Evolutionary conservation across 2,797 vertebrate species (phyloP).

Genomic region (Microchirus variegatus): DNA sequence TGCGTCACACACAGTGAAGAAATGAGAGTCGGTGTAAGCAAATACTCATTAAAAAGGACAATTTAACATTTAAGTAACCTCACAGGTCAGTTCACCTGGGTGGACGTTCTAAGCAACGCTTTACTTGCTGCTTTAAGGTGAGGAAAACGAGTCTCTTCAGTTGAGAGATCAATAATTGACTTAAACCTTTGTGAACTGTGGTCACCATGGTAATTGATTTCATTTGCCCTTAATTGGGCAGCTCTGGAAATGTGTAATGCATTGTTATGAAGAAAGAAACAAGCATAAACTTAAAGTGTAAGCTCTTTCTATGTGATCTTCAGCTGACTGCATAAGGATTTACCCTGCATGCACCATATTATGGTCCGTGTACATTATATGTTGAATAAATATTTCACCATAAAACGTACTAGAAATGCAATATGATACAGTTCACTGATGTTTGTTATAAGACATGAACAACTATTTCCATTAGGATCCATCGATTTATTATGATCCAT

Average conservation of each 20-base stretch:
- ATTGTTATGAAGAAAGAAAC: slow-evolving; percentile 7
- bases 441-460: background rate
- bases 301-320: background rate
- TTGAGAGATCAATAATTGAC: slow-evolving; percentile 50
- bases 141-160: slow-evolving; percentile 17
- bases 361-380: background rate
- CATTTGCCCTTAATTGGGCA: slow-evolving; percentile 23
- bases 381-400: background rate
- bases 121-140: slow-evolving; percentile 6
- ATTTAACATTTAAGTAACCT: background rate
- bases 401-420: too few species aligned
- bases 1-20: too few species aligned
- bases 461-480: slow-evolving; percentile 13
- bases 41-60: too few species aligned
- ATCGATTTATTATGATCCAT: background rate
- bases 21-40: too few species aligned
- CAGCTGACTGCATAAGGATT: too few species aligned
- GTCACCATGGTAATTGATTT: slow-evolving; percentile 33
- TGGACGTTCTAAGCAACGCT: slow-evolving; percentile 1
- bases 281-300: slow-evolving; percentile 3
- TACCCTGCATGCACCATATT: too few species aligned
- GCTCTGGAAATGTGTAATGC: slow-evolving; percentile 23
- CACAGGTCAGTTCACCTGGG: slow-evolving; percentile 22
- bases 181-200: slow-evolving; percentile 24
- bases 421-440: too few species aligned